Base-by-base conservation (phyloP, 2,888 invertebrate species). In the Seladonia tumulorum region DNA sequence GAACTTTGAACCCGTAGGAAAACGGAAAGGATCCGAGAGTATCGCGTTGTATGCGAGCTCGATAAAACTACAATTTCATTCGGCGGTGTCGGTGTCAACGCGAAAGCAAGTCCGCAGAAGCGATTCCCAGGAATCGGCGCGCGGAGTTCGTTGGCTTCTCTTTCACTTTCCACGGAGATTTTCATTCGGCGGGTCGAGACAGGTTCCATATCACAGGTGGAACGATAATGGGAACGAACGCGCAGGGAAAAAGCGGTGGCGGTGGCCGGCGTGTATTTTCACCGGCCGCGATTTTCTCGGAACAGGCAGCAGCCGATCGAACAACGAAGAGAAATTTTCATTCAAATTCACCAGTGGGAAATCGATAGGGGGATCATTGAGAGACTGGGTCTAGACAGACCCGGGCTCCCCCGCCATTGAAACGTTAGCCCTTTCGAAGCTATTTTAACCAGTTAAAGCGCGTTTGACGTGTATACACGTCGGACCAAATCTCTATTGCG, bases 141-240 rank as follows among this genome's bases (percentile, higher is more conserved):
- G 18, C 35, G 18, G 35, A 63, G 66, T 66, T 66, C 66, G 66
- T 66, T 66, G 66, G 66, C 66, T 18, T 66, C 66, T 81, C 72
- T 71, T 81, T 78, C 78, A 66, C 77, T 81, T 81, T 81, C 81
- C 49, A 47, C 39, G 39, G 71, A 35, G 80, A 80, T 80, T 75
- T 72, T 71, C 49, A 81, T 71, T 81, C 63, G 47, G 71, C 7
- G 42, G 49, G 29, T 1, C 12, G 5, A 16, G 72, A 74, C 83
- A 77, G 77, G 83, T 81, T 76, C 60, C 70, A 29, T 74, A 66
- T 73, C 81, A 72, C 63, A 22, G 49, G 82, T 74, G 25, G 57
- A 78, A 79, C 71, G 75, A 85, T 82, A 84, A 84, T 76, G 78
- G 74, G 73, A 78, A 63, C 68, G 29, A 63, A 25, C 63, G 2